A percentile compares a stretch with the other conserved stretches of the same genome.
phyloP scores from a whole-genome alignment of 2,113 vertebrate genomes.

The Paedocypris sp. region DNA sequence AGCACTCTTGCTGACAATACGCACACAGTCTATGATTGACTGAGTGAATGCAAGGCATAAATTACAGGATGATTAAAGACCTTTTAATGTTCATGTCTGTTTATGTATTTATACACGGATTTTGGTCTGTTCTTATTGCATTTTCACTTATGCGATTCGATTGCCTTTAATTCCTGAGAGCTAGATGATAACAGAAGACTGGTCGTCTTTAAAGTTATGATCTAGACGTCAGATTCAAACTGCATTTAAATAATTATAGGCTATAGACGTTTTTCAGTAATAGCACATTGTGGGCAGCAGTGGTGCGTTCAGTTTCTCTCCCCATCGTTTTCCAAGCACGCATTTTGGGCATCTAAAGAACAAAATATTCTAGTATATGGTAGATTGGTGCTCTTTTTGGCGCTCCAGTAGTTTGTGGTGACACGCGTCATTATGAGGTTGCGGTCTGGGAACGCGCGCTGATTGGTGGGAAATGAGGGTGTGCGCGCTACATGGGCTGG shows the following conservation, averaged over 20 bases:
- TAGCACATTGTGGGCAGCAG: constrained; percentile 27
- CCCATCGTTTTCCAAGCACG: constrained; percentile 21
- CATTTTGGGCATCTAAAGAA: constrained; percentile 19
- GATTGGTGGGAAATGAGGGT: constrained; percentile 63
- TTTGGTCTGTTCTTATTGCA: not conserved
- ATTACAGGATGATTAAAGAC: constrained; percentile 17
- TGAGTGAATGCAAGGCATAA: constrained; percentile 9
- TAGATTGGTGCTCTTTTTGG: constrained; percentile 27
- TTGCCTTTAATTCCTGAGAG: constrained; percentile 16
- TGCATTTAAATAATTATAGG: constrained; percentile 27
- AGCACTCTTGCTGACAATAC: constrained; percentile 8
- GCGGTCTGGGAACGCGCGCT: constrained; percentile 41
- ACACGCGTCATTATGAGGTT: constrained; percentile 48
- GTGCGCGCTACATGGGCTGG: constrained; percentile 54
- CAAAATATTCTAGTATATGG: constrained; percentile 27
- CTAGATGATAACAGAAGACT: constrained; percentile 18
- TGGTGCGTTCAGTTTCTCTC: not conserved
- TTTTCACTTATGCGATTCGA: not conserved
- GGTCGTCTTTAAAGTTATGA: constrained; percentile 10
- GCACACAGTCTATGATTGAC: constrained; percentile 8
- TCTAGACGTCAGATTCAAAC: constrained; percentile 6
- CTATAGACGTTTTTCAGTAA: constrained; percentile 28
- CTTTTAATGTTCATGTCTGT: constrained; percentile 5
- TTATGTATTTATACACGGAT: constrained; percentile 8
- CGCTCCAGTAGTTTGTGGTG: constrained; percentile 44